Percentiles rank a stretch among this genome's conserved stretches.
Conservation (phyloP, 1,140 invertebrate genomes). For the Hycleus phaleratus region DNA sequence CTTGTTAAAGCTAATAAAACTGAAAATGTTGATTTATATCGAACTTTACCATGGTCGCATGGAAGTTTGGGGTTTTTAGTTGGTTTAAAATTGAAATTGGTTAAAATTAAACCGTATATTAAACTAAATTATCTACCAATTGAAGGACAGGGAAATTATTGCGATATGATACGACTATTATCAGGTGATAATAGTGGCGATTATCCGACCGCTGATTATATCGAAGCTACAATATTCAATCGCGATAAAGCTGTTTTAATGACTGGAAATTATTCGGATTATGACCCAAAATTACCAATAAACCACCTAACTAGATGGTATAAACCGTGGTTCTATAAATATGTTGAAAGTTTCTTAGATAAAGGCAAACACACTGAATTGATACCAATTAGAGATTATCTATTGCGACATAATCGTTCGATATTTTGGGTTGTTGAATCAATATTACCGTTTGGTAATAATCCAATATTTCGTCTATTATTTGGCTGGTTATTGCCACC, state of each 20-base stretch:
- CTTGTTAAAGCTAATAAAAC: conserved; percentile 42
- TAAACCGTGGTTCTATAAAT: conserved; percentile 60
- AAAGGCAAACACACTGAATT: conserved; percentile 45
- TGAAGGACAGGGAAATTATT: conserved; percentile 45
- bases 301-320: conserved; percentile 47
- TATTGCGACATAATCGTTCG: conserved; percentile 47
- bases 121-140: conserved; percentile 50
- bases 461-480: conserved; percentile 39
- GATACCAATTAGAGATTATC: conserved; percentile 48
- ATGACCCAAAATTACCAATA: conserved; percentile 34
- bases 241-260: conserved; percentile 49
- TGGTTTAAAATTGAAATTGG: conserved; percentile 45
- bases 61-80: conserved; percentile 51
- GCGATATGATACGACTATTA: conserved; percentile 44
- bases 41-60: conserved; percentile 50
- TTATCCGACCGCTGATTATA: conserved; percentile 41
- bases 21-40: conserved; percentile 44
- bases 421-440: conserved; percentile 53
- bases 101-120: conserved; percentile 46
- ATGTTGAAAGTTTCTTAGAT: conserved; percentile 48
- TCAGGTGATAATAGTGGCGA: conserved; percentile 31
- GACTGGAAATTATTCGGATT: conserved; percentile 46
- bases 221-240: conserved; percentile 49
- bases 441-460: conserved; percentile 47
- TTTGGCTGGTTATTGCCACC: conserved; percentile 45